These are phyloP conservation scores for Dermolepida albohirtum DNA, from an alignment of 2,888 invertebrate species.

Conservation along the genomic window DNA sequence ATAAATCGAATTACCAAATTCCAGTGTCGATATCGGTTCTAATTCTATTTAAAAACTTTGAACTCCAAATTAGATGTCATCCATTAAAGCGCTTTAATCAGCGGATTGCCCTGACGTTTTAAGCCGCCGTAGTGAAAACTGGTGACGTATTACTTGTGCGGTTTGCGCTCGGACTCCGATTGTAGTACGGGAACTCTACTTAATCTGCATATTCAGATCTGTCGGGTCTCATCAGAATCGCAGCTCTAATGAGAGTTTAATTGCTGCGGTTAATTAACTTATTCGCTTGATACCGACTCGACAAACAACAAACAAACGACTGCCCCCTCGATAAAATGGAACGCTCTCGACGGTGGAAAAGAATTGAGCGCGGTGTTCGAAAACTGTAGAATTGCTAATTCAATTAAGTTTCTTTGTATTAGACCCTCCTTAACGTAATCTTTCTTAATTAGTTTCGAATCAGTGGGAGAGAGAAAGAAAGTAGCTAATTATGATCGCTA, in stretches of 20 bases:
- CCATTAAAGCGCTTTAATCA: slow-evolving; percentile 34
- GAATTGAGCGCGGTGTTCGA: slow-evolving; percentile 16
- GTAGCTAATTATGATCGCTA: too few relatives aligned
- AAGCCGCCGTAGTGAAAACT: slow-evolving; percentile 26
- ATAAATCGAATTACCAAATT: too few relatives aligned
- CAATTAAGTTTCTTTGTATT: slow-evolving; percentile 12
- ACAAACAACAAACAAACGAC: slow-evolving; percentile 37
- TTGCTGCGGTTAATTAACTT: slow-evolving; percentile 58
- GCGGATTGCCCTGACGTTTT: slow-evolving; percentile 23
- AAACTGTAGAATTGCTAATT: slow-evolving; percentile 22
- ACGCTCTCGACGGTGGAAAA: slow-evolving; percentile 12
- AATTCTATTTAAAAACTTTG: not conserved
- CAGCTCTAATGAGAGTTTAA: slow-evolving; percentile 60
- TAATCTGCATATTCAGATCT: slow-evolving; percentile 62
- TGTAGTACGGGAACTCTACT: slow-evolving; percentile 43
- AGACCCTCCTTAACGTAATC: too few relatives aligned
- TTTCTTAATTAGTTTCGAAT: too few relatives aligned
- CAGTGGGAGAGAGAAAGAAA: too few relatives aligned
- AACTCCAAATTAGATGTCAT: not conserved
- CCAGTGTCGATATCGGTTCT: not conserved
- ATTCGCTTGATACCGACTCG: slow-evolving; percentile 47
- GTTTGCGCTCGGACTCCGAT: slow-evolving; percentile 24
- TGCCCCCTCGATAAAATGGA: slow-evolving; percentile 18
- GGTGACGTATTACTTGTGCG: slow-evolving; percentile 32
- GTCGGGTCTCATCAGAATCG: slow-evolving; percentile 56